phyloP scores from a whole-genome alignment of 2,113 vertebrate genomes.

The Actenoides lindsayi region DNA sequence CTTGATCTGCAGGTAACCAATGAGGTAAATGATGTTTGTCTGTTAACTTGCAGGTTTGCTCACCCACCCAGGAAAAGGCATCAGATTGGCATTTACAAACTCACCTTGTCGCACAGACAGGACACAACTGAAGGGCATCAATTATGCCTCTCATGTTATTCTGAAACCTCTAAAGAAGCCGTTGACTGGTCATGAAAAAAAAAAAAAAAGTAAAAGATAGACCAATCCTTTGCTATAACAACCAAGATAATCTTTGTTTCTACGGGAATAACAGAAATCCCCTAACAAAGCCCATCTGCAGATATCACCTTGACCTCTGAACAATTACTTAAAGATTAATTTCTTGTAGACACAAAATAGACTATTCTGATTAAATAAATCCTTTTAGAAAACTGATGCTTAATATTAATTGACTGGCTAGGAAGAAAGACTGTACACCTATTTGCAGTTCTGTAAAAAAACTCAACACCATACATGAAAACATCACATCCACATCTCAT shows the following conservation, averaged over 20 bases:
- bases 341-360: neutral
- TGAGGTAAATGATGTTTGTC: neutral
- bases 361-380: neutral
- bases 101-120: neutral
- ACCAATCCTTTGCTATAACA: neutral
- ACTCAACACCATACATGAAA: neutral
- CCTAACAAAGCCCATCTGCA: neutral
- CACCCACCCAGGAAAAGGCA: neutral
- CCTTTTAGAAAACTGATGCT: neutral
- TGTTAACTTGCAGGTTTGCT: neutral
- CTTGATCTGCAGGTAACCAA: neutral
- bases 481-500: neutral
- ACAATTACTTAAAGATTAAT: neutral
- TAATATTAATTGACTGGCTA: neutral
- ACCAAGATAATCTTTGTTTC: neutral
- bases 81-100: neutral
- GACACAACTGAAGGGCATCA: neutral
- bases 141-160: neutral
- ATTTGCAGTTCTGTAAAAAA: neutral
- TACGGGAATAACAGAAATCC: neutral
- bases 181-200: neutral
- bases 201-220: neutral
- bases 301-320: neutral
- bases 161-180: neutral
- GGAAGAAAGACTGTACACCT: neutral